Evolutionary conservation across 2,888 invertebrate species (phyloP).

Genomic region (Platypus cylindrus): DNA sequence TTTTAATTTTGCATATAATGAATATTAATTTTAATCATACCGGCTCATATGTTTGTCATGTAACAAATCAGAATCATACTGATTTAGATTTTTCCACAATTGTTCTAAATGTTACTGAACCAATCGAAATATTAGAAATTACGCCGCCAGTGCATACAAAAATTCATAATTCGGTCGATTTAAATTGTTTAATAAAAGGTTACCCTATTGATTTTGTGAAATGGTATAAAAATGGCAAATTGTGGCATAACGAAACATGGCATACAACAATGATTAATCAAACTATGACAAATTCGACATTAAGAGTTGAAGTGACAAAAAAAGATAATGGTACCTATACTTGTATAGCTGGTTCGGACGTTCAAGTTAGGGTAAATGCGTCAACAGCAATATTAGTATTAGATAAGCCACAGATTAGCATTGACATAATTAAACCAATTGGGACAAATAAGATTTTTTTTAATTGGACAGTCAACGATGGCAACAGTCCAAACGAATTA

Average conservation of each 20-base stretch:
- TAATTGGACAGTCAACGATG: conserved; percentile 70
- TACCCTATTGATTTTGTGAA: conserved; percentile 43
- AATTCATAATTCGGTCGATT: conserved; percentile 38
- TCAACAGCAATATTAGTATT: conserved; percentile 40
- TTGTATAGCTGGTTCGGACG: conserved; percentile 36
- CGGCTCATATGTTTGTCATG: conserved; percentile 48
- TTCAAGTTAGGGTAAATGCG: conserved; percentile 21
- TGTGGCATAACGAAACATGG: conserved; percentile 28
- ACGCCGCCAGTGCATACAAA: conserved; percentile 38
- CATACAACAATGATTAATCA: conserved; percentile 36
- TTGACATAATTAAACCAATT: conserved; percentile 62
- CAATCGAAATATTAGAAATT: conserved; percentile 37
- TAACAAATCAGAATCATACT: conserved; percentile 31
- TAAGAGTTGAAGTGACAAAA: conserved; percentile 44
- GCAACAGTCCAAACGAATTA: conserved; percentile 56
- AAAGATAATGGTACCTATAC: conserved; percentile 64
- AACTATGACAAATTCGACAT: conserved; percentile 46
- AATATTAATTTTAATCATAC: conserved; percentile 43
- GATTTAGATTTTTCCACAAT: conserved; percentile 28
- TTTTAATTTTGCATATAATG: conserved; percentile 40
- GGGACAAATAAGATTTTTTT: conserved; percentile 62
- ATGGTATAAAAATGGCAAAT: conserved; percentile 47
- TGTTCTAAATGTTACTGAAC: conserved; percentile 35
- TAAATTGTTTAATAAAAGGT: conserved; percentile 46
- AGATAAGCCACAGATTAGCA: conserved; percentile 55